A percentile compares a stretch with the other conserved stretches of the same genome.
These are phyloP conservation scores for Xiphophorus couchianus DNA, from an alignment of 2,113 vertebrate species.

Conservation along the genomic window DNA sequence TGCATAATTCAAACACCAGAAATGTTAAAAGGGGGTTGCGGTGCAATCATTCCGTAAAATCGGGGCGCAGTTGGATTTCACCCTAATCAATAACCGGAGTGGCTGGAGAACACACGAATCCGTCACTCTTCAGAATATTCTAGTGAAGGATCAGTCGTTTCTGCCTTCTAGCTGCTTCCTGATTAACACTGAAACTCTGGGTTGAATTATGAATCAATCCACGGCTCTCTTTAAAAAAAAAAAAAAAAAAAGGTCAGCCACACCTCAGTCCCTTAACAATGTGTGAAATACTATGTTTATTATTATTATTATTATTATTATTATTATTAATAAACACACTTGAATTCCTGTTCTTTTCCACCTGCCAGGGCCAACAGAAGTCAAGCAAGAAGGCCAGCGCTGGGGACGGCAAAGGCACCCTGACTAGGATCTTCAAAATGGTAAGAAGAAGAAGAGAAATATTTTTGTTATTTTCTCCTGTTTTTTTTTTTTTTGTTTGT, in stretches of 20 bases:
- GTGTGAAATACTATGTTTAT: background rate
- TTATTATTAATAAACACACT: background rate
- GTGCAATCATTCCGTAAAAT: constrained; percentile 10
- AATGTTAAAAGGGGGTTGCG: background rate
- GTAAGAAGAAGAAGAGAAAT: constrained; percentile 82
- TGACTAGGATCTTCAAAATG: constrained; percentile 98
- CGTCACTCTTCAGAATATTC: background rate
- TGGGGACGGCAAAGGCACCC: constrained; percentile 90
- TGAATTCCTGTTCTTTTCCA: constrained; percentile 10
- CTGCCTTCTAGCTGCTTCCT: background rate
- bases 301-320: too few relatives aligned
- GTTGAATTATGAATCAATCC: constrained; percentile 11
- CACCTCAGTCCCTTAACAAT: background rate
- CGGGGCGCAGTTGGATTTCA: background rate
- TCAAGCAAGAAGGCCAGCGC: constrained; percentile 86
- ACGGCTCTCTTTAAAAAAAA: background rate
- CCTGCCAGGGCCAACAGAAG: constrained; percentile 78
- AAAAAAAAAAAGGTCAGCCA: background rate
- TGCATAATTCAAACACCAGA: constrained; percentile 25
- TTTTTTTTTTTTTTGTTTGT: background rate
- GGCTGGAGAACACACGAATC: background rate
- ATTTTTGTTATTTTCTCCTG: background rate
- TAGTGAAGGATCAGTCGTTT: background rate
- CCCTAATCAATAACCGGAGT: background rate
- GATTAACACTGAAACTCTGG: background rate